Conservation (phyloP, 1,140 invertebrate species). For the Nasonia giraulti region DNA sequence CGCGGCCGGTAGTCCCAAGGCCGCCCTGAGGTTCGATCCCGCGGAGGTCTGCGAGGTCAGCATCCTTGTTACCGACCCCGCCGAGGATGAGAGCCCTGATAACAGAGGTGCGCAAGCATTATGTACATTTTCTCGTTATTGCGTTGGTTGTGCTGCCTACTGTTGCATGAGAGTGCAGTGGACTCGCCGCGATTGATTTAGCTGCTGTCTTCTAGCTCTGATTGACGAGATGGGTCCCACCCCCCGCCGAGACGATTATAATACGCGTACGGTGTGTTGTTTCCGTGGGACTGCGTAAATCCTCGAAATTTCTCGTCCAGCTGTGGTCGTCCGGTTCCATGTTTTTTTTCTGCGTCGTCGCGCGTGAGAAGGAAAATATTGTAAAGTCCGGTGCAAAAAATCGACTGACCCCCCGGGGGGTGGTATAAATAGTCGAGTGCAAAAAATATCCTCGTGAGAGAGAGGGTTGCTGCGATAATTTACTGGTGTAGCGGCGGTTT, state of each 20-base stretch:
- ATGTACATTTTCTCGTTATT: not conserved
- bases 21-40: slow-evolving; percentile 49
- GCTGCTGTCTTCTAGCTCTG: too few relatives aligned
- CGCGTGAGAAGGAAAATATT: slow-evolving; percentile 40
- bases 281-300: too few relatives aligned
- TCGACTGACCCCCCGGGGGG: not conserved
- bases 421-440: slow-evolving; percentile 47
- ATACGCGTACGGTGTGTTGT: too few relatives aligned
- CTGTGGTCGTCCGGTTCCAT: slow-evolving; percentile 24
- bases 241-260: too few relatives aligned
- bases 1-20: not conserved
- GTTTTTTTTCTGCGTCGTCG: not conserved
- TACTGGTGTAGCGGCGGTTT: slow-evolving; percentile 52
- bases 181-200: too few relatives aligned
- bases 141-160: too few relatives aligned
- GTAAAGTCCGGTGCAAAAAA: slow-evolving; percentile 7
- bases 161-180: too few relatives aligned
- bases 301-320: too few relatives aligned
- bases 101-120: not conserved
- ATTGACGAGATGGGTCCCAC: too few relatives aligned
- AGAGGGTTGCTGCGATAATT: slow-evolving; percentile 43
- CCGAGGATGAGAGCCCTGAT: slow-evolving; percentile 31
- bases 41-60: slow-evolving; percentile 59
- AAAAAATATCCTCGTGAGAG: not conserved
- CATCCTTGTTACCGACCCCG: slow-evolving; percentile 58